Percentiles rank a stretch among this genome's conserved stretches.
These are phyloP conservation scores for Actinia tenebrosa DNA, from an alignment of 64 coral and sea anemone species.

Conservation along the genomic window DNA sequence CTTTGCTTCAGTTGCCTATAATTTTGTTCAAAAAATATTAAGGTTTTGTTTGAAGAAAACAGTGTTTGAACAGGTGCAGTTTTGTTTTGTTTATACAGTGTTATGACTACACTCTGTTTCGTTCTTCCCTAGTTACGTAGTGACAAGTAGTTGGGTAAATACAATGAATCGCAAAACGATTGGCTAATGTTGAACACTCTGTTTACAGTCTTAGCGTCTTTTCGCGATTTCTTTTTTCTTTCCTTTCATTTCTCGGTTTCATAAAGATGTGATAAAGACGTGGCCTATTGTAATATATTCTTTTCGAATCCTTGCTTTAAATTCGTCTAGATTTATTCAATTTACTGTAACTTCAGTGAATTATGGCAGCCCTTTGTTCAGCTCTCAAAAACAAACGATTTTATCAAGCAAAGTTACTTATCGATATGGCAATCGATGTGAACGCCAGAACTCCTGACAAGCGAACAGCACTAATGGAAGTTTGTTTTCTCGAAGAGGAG, in stretches of 20 bases:
- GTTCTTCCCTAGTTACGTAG: neutral
- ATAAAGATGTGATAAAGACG: neutral
- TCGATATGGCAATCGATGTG: conserved; percentile 59
- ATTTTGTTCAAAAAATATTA: too few relatives aligned
- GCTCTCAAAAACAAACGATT: conserved; percentile 61
- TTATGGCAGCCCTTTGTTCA: conserved; percentile 46
- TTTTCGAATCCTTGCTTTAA: neutral
- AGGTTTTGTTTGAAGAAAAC: too few relatives aligned
- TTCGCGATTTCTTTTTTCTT: neutral
- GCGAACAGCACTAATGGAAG: conserved; percentile 63
- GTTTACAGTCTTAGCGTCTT: neutral
- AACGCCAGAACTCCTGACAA: conserved; percentile 37
- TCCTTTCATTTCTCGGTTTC: neutral
- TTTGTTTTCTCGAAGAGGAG: conserved; percentile 78
- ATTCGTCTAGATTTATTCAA: neutral
- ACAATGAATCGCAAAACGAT: neutral
- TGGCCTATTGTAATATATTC: neutral
- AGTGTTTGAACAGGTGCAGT: neutral
- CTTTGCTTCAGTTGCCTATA: too few relatives aligned
- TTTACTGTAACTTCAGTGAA: neutral
- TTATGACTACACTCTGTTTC: neutral
- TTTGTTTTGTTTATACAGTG: neutral
- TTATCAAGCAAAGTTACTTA: conserved; percentile 59
- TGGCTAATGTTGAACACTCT: neutral
- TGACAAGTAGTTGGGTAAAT: neutral